Conservation (phyloP, 2,113 vertebrate species). For the Dendrocopos noguchii region DNA sequence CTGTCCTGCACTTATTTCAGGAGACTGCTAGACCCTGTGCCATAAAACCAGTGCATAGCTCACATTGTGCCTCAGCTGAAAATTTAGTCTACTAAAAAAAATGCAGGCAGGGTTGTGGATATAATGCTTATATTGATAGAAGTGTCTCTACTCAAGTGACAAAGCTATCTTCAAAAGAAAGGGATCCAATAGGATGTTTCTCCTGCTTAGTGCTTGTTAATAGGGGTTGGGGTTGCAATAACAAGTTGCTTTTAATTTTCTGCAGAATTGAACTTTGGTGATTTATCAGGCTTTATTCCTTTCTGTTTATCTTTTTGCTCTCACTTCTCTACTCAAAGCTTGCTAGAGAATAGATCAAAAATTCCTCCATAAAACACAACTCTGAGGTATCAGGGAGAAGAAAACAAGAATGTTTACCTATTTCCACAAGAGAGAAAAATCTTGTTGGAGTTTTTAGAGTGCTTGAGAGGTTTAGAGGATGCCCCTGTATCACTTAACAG, state of each 20-base stretch:
- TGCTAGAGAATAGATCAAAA: background rate
- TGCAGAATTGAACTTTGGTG: background rate
- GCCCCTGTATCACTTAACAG: background rate
- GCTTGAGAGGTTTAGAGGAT: background rate
- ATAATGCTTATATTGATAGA: background rate
- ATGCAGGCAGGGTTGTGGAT: background rate
- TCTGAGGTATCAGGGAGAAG: background rate
- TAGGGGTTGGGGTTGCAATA: background rate
- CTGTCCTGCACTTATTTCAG: background rate
- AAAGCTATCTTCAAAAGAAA: background rate
- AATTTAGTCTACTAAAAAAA: background rate
- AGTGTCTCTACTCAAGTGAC: background rate
- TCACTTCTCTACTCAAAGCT: background rate
- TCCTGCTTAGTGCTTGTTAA: background rate
- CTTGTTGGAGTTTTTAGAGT: background rate
- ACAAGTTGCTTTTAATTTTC: background rate
- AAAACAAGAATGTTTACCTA: background rate
- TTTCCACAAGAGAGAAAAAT: background rate
- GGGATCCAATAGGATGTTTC: background rate
- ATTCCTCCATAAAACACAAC: background rate
- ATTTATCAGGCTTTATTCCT: background rate
- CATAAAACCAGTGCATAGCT: background rate
- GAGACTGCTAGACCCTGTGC: background rate
- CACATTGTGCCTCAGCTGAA: background rate
- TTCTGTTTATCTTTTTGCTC: background rate